These are phyloP conservation scores for Antidorcas marsupialis DNA, from an alignment of 2,113 vertebrate species.

Conservation along the genomic window DNA sequence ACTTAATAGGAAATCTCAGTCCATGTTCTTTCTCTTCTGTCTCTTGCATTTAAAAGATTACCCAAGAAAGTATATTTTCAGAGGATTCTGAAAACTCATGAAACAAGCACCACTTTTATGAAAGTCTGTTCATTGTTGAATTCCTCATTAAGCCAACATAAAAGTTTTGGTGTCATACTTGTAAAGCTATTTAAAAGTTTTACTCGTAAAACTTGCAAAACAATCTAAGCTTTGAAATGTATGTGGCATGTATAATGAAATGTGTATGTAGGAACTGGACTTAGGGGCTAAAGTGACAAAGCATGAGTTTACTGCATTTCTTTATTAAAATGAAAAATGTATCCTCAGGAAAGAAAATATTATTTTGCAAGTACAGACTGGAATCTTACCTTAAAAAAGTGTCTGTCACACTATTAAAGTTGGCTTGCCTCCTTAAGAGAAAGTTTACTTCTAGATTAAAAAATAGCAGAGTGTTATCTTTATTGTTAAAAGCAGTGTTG, in stretches of 20 bases:
- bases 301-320: fast-evolving
- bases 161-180: background rate
- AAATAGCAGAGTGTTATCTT: background rate
- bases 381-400: background rate
- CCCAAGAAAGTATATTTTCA: background rate
- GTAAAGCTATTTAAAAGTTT: background rate
- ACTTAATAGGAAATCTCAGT: too few species aligned
- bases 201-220: background rate
- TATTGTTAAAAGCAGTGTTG: background rate
- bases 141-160: background rate
- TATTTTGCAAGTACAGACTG: background rate
- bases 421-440: background rate
- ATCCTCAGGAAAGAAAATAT: background rate
- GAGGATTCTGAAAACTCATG: background rate
- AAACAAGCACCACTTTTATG: background rate
- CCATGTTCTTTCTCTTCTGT: background rate
- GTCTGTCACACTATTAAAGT: background rate
- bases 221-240: background rate
- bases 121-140: background rate
- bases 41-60: background rate
- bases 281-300: fast-evolving
- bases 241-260: fast-evolving
- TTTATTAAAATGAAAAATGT: background rate
- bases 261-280: fast-evolving
- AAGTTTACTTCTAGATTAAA: background rate